Evolutionary conservation across 23 tunicate genomes (phyloP).

Genomic region (Trididemnum clinides): DNA sequence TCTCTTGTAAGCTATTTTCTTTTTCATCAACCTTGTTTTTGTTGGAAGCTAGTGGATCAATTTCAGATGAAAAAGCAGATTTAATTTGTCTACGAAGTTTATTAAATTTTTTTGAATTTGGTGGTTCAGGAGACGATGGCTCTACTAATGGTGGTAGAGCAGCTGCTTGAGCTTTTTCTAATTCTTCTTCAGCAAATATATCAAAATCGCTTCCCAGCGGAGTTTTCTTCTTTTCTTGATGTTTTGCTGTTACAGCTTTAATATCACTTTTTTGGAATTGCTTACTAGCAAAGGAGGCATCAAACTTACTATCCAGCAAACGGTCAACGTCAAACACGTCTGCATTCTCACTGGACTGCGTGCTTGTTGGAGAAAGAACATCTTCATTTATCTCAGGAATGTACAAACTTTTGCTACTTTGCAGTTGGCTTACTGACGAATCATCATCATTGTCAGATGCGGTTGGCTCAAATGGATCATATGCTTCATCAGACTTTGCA

Average conservation of each 20-base stretch:
- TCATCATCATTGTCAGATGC: slow-evolving; percentile 65
- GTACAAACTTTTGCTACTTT: background rate
- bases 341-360: background rate
- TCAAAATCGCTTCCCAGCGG: slow-evolving; percentile 17
- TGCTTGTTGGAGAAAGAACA: background rate
- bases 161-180: slow-evolving; percentile 40
- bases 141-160: background rate
- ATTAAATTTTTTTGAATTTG: background rate
- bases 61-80: slow-evolving; percentile 24
- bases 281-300: background rate
- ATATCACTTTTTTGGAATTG: background rate
- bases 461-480: slow-evolving; percentile 93
- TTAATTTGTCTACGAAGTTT: slow-evolving; percentile 8
- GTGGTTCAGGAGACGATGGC: background rate
- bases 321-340: slow-evolving; percentile 27
- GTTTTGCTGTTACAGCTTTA: background rate
- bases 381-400: background rate
- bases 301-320: slow-evolving; percentile 17
- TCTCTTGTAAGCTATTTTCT: too few relatives aligned
- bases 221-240: background rate
- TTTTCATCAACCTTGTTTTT: background rate
- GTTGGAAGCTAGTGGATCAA: background rate
- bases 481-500: slow-evolving; percentile 31
- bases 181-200: slow-evolving; percentile 59
- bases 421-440: background rate